phyloP scores from a whole-genome alignment of 2,888 invertebrate genomes.

The Drosophila meridionalis region DNA sequence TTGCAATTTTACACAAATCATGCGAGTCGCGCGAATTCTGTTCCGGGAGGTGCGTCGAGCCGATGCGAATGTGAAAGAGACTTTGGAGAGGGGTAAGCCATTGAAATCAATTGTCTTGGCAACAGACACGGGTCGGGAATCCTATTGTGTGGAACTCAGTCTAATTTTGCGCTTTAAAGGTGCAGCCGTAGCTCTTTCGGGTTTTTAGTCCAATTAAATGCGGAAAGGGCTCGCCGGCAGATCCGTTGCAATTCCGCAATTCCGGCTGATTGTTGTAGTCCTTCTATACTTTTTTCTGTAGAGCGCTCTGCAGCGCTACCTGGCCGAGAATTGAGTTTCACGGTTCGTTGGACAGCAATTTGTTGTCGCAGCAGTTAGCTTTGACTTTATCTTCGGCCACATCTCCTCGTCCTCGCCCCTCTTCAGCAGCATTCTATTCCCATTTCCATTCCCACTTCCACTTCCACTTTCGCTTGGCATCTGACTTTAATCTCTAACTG shows the following conservation, averaged over 20 bases:
- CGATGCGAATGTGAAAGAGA: slow-evolving; percentile 1
- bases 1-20: slow-evolving; percentile 69
- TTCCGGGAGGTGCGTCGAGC: slow-evolving; percentile 27
- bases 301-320: slow-evolving; percentile 41
- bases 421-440: slow-evolving; percentile 15
- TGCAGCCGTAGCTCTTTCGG: slow-evolving; percentile 31
- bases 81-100: slow-evolving; percentile 27
- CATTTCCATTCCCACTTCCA: slow-evolving; percentile 24
- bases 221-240: slow-evolving; percentile 43
- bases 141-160: slow-evolving; percentile 51
- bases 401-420: slow-evolving; percentile 22
- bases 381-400: slow-evolving; percentile 43
- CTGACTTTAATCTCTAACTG: slow-evolving; percentile 56
- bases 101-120: slow-evolving; percentile 70
- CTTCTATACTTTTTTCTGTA: slow-evolving; percentile 26
- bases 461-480: slow-evolving; percentile 28
- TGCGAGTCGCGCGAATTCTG: slow-evolving; percentile 49
- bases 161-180: slow-evolving; percentile 43
- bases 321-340: slow-evolving; percentile 71
- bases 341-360: slow-evolving; percentile 68
- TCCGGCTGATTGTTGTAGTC: slow-evolving; percentile 31
- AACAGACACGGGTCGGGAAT: slow-evolving; percentile 56
- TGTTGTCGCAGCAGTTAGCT: slow-evolving; percentile 76
- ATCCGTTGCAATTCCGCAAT: slow-evolving; percentile 32
- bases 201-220: slow-evolving; percentile 73